Conservation (phyloP, 1,140 invertebrate species). For the Drosophila watanabei region DNA sequence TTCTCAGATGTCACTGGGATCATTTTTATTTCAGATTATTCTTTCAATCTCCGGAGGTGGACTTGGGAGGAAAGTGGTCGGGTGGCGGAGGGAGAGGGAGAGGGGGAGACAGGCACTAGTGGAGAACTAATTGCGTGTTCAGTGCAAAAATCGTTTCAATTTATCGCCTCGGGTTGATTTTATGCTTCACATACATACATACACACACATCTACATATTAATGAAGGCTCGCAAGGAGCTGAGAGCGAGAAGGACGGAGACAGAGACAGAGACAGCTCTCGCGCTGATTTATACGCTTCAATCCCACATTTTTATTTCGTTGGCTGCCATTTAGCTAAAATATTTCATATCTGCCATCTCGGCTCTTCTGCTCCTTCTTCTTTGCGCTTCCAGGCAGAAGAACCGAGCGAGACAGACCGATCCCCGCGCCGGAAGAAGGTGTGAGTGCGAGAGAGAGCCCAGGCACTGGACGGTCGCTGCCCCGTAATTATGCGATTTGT, state of each 20-base stretch:
- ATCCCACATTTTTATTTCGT: constrained; percentile 84
- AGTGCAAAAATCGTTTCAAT: constrained; percentile 78
- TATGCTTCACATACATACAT: constrained; percentile 61
- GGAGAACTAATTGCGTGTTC: constrained; percentile 80
- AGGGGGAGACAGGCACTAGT: constrained; percentile 26
- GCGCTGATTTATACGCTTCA: constrained; percentile 85
- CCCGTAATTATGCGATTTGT: constrained; percentile 86
- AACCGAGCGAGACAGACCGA: constrained; percentile 29
- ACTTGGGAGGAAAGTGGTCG: constrained; percentile 24
- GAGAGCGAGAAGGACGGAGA: constrained; percentile 10
- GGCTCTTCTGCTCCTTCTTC: constrained; percentile 50
- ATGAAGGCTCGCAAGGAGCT: constrained; percentile 49
- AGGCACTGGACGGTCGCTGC: constrained; percentile 71
- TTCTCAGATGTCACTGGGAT: constrained; percentile 62
- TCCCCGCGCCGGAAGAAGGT: constrained; percentile 16
- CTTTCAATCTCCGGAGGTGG: constrained; percentile 41
- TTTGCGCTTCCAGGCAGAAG: constrained; percentile 44
- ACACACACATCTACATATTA: constrained; percentile 57
- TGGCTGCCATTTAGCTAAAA: constrained; percentile 84
- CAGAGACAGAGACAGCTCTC: constrained; percentile 14
- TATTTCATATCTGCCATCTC: constrained; percentile 80
- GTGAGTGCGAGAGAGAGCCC: constrained; percentile 32
- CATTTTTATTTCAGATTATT: constrained; percentile 60
- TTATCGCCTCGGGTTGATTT: constrained; percentile 78
- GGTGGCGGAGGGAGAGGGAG: too few species aligned